Conservation (phyloP, 2,113 vertebrate genomes). For the Corynorhinus townsendii region DNA sequence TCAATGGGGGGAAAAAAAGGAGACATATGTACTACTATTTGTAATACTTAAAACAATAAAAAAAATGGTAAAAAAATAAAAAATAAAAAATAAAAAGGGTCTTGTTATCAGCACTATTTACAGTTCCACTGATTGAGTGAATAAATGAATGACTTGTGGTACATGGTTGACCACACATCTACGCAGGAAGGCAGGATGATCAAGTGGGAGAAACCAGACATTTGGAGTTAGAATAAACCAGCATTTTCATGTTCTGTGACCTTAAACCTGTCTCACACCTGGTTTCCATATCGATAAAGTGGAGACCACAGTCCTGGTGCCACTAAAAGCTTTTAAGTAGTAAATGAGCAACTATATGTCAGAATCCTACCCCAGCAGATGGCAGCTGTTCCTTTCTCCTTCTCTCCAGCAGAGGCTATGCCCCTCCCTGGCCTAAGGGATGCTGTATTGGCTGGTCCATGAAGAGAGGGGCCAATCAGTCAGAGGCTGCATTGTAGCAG, state of each 20-base stretch:
- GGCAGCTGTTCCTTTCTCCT: not conserved
- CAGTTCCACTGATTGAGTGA: not conserved
- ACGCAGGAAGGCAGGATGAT: not conserved
- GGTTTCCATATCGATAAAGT: not conserved
- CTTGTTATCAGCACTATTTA: not conserved
- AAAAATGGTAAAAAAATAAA: too few species aligned
- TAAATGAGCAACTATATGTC: not conserved
- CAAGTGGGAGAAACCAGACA: not conserved
- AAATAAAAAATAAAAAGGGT: too few species aligned
- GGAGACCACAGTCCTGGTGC: not conserved
- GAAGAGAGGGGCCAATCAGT: not conserved
- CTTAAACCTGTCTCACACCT: not conserved
- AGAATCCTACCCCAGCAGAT: not conserved
- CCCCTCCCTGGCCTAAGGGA: not conserved
- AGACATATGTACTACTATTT: too few species aligned
- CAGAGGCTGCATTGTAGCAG: not conserved
- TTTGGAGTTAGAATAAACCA: not conserved
- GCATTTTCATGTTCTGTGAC: not conserved
- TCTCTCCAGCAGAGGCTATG: not conserved
- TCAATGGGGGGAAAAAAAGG: too few species aligned
- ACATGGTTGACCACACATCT: not conserved
- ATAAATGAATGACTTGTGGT: not conserved
- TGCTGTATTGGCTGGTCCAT: not conserved
- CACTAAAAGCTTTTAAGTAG: not conserved
- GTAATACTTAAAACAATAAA: too few species aligned